These are phyloP conservation scores for Drosophila willistoni DNA, from an alignment of 1,140 invertebrate species.

Conservation along the genomic window DNA sequence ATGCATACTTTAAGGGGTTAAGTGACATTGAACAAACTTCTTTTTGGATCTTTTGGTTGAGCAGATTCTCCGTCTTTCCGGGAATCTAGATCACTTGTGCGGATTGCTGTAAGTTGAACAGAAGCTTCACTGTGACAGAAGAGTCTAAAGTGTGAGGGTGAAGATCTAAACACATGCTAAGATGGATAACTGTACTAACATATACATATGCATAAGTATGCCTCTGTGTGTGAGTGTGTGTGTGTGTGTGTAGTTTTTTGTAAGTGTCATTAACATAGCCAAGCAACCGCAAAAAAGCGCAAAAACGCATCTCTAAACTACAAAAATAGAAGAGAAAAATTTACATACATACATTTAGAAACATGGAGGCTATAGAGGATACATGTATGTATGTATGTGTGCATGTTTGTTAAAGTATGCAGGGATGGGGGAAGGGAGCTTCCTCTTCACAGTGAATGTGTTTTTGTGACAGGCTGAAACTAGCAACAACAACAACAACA, in stretches of 20 bases:
- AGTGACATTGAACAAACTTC: no score
- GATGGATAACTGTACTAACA: slow-evolving; percentile 8
- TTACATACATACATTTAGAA: slow-evolving; percentile 2
- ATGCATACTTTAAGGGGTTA: no score
- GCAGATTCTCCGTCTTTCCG: no score
- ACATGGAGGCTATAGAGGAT: no score
- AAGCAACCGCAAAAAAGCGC: slow-evolving; percentile 78
- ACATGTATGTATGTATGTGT: neutral
- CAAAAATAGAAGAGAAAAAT: slow-evolving; percentile 28
- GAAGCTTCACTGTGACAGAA: neutral
- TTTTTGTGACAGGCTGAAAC: slow-evolving; percentile 50
- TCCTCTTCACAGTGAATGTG: slow-evolving; percentile 22
- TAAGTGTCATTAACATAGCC: slow-evolving; percentile 80
- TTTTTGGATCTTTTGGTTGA: no score
- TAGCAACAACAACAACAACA: slow-evolving; percentile 48
- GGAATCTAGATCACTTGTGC: no score
- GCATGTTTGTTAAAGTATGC: neutral
- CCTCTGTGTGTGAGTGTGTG: neutral
- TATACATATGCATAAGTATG: neutral
- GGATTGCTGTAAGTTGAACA: neutral
- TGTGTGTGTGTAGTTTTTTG: slow-evolving; percentile 34
- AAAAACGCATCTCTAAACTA: slow-evolving; percentile 70
- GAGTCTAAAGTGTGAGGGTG: neutral
- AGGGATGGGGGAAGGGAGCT: neutral
- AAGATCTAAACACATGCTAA: slow-evolving; percentile 15